These are phyloP conservation scores for Lepidocyrtinus sp. DNA, from an alignment of 2,888 invertebrate genomes.

Conservation along the genomic window DNA sequence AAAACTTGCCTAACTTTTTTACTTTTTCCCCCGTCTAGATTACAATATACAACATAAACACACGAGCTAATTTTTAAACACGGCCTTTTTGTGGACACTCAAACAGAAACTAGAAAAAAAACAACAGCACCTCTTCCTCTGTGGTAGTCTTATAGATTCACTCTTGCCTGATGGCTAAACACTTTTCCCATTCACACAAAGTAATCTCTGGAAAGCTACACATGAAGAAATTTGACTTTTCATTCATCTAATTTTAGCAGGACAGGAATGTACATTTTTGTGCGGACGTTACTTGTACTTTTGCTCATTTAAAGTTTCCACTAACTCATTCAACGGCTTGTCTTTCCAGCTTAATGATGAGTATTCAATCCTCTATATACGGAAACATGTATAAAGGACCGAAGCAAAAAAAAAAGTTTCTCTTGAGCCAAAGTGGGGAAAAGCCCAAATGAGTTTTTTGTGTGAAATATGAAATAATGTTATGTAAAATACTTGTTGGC, in stretches of 20 bases:
- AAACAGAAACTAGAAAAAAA: not conserved
- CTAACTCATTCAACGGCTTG: slow-evolving; percentile 43
- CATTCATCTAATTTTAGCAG: not conserved
- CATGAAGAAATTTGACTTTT: not conserved
- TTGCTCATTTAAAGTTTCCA: slow-evolving; percentile 48
- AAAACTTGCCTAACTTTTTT: slow-evolving; percentile 39
- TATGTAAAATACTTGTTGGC: slow-evolving; percentile 53
- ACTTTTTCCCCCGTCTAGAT: not conserved
- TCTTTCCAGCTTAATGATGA: slow-evolving; percentile 46
- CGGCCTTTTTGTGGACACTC: slow-evolving; percentile 14
- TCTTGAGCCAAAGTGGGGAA: slow-evolving; percentile 29
- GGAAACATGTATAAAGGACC: slow-evolving; percentile 20
- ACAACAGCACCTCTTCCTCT: not conserved
- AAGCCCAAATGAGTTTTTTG: slow-evolving; percentile 53
- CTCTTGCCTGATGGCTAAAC: slow-evolving; percentile 10
- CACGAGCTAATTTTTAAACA: slow-evolving; percentile 21
- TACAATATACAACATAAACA: slow-evolving; percentile 25
- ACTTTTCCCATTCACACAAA: slow-evolving; percentile 11
- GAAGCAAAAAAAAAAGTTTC: slow-evolving; percentile 23
- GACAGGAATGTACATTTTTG: slow-evolving; percentile 29
- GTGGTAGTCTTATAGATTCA: not conserved
- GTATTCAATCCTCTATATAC: slow-evolving; percentile 23
- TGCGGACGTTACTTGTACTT: slow-evolving; percentile 26
- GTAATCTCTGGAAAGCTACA: slow-evolving; percentile 20
- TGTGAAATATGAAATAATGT: slow-evolving; percentile 56